Conservation (phyloP, 2,113 vertebrate genomes). For the Rhea americana region DNA sequence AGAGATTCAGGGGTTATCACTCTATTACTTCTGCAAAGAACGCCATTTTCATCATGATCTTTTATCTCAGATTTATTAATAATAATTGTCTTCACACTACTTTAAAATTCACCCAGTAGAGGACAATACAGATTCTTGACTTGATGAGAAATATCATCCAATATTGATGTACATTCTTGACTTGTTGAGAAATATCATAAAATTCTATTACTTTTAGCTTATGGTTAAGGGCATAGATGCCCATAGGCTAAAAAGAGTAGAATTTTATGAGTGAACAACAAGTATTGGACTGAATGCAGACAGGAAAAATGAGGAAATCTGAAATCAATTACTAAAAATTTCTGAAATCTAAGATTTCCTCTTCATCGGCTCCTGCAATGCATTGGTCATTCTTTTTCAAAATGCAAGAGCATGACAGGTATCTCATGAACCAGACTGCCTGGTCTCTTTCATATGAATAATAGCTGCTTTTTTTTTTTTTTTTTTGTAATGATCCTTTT, state of each 20-base stretch:
- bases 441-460: not conserved
- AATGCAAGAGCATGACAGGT: not conserved
- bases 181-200: not conserved
- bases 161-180: not conserved
- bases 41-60: not conserved
- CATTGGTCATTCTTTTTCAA: not conserved
- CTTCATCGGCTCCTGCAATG: not conserved
- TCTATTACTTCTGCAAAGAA: not conserved
- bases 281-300: not conserved
- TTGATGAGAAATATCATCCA: not conserved
- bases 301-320: not conserved
- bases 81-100: not conserved
- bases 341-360: not conserved
- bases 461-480: too few species aligned
- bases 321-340: not conserved
- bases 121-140: not conserved
- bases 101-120: not conserved
- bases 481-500: not conserved
- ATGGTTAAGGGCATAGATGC: not conserved
- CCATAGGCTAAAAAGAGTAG: not conserved
- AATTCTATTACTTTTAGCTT: not conserved
- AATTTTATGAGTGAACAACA: not conserved
- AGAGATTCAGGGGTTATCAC: not conserved
- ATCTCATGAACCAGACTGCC: not conserved
- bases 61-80: constrained; percentile 13